Percentiles rank a stretch among this genome's conserved stretches.
phyloP scores from a whole-genome alignment of 2,113 vertebrate genomes.

The Anser brachyrhynchus region DNA sequence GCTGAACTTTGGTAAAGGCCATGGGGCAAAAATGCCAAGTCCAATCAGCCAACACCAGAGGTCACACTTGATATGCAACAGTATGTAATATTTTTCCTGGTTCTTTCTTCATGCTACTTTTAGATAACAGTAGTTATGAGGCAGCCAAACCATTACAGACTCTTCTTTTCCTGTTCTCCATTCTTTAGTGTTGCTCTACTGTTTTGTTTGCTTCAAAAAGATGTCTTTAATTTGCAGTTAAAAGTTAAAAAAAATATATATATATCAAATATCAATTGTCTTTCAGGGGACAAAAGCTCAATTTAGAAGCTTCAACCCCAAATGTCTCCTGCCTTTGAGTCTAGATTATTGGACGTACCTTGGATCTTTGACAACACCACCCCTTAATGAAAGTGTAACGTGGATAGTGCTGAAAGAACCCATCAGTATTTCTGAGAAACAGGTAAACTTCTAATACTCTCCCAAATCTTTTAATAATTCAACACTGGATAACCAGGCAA shows the following conservation, averaged over 20 bases:
- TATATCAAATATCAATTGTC: not conserved
- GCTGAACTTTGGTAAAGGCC: not conserved
- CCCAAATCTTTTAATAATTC: not conserved
- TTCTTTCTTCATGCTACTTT: not conserved
- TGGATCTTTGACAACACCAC: constrained; percentile 94
- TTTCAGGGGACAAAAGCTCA: constrained; percentile 85
- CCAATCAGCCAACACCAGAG: not conserved
- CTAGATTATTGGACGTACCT: constrained; percentile 94
- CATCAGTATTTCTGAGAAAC: constrained; percentile 89
- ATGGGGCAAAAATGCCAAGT: not conserved
- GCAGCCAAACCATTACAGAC: not conserved
- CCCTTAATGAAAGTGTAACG: constrained; percentile 90
- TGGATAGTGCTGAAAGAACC: constrained; percentile 94
- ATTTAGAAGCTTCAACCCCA: constrained; percentile 92
- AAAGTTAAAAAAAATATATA: not conserved
- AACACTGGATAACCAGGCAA: not conserved
- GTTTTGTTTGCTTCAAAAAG: not conserved
- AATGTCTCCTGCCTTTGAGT: constrained; percentile 89
- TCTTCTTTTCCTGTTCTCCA: not conserved
- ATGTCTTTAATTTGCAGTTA: not conserved
- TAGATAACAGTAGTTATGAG: not conserved
- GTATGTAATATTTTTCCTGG: too few species aligned
- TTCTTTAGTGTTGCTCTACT: not conserved
- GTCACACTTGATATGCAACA: not conserved
- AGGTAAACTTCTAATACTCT: constrained; percentile 76